These are phyloP conservation scores for Cercopithecus mona DNA, from an alignment of 2,113 vertebrate genomes.

Conservation along the genomic window DNA sequence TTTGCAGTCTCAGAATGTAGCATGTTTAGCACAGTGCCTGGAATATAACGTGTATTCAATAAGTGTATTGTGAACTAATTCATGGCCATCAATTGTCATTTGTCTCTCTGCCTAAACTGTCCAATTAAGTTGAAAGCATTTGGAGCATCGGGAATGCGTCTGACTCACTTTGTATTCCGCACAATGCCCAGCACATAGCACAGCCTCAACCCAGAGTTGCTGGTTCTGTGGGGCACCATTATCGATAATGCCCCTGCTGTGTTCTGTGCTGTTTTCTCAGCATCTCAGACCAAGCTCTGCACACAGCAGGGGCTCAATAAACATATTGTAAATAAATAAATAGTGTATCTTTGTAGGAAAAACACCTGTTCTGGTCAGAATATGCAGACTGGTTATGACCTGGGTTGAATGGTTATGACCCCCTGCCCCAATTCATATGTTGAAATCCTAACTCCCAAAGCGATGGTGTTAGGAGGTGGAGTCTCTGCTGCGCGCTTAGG, in stretches of 20 bases:
- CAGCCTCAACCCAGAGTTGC: neutral
- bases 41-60: neutral
- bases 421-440: neutral
- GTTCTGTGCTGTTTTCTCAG: neutral
- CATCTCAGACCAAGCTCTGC: neutral
- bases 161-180: neutral
- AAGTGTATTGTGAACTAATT: neutral
- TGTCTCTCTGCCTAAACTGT: neutral
- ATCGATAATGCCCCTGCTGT: neutral
- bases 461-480: neutral
- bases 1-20: neutral
- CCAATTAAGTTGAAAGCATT: neutral
- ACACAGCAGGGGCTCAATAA: neutral
- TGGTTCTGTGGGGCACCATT: neutral
- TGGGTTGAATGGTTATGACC: neutral
- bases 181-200: neutral
- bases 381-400: neutral
- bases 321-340: neutral
- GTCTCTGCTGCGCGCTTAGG: neutral
- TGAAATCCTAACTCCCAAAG: neutral
- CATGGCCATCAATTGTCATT: neutral
- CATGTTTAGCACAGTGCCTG: neutral
- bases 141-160: neutral
- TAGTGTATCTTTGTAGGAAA: neutral
- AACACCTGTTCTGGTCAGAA: neutral